phyloP scores from a whole-genome alignment of 2,113 vertebrate species.

The Riparia riparia region DNA sequence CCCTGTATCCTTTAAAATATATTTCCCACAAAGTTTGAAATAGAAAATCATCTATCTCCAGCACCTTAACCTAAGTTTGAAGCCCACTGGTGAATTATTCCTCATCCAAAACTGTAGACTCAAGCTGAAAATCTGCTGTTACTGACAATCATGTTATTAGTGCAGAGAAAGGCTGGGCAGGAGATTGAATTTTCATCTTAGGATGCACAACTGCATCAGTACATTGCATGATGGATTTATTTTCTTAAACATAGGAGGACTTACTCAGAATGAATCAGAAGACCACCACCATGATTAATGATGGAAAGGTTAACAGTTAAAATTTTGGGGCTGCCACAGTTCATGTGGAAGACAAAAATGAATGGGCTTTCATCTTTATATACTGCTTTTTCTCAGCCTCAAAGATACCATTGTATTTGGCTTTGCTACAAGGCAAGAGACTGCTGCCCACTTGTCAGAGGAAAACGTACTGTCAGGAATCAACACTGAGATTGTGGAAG shows the following conservation, averaged over 20 bases:
- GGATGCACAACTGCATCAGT: background rate
- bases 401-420: background rate
- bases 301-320: background rate
- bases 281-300: background rate
- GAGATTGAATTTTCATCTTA: background rate
- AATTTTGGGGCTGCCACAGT: background rate
- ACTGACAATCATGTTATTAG: background rate
- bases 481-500: accelerated
- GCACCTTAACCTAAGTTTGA: background rate
- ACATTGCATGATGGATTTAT: background rate
- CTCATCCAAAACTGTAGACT: background rate
- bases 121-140: background rate
- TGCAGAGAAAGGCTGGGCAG: background rate
- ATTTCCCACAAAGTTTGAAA: background rate
- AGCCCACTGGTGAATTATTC: background rate
- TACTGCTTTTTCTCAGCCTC: background rate
- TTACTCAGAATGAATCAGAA: background rate
- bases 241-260: background rate
- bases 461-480: background rate
- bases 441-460: background rate
- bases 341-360: background rate
- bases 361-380: background rate
- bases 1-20: background rate
- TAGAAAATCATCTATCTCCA: background rate
- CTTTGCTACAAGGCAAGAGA: background rate